phyloP scores from a whole-genome alignment of 2,888 invertebrate species.

The Acleris laterana region DNA sequence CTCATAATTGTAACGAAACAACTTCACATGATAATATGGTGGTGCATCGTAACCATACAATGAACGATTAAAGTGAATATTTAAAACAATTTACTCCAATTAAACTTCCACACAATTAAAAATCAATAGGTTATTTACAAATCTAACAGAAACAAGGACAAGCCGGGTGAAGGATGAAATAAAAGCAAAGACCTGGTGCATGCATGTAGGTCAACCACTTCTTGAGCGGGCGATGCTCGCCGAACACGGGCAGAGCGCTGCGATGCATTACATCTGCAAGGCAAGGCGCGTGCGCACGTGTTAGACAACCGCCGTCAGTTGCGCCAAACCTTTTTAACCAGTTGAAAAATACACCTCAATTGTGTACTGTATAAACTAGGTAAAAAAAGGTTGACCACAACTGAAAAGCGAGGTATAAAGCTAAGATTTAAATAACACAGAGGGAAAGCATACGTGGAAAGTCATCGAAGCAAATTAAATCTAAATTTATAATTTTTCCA shows the following conservation, averaged over 20 bases:
- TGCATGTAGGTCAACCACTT: constrained; percentile 84
- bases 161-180: constrained; percentile 55
- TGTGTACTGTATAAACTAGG: background rate
- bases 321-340: constrained; percentile 21
- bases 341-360: background rate
- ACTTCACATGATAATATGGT: too few relatives aligned
- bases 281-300: constrained; percentile 58
- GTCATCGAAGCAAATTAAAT: constrained; percentile 17
- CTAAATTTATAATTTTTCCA: background rate
- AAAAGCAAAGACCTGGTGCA: constrained; percentile 81
- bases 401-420: constrained; percentile 27
- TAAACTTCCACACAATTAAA: too few relatives aligned
- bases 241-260: constrained; percentile 72
- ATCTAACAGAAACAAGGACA: constrained; percentile 2
- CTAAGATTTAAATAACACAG: constrained; percentile 30
- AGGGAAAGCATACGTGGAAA: constrained; percentile 7
- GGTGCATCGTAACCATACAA: too few relatives aligned
- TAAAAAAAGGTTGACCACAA: constrained; percentile 11
- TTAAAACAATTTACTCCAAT: too few relatives aligned
- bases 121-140: background rate
- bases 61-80: too few relatives aligned
- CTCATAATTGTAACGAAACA: too few relatives aligned
- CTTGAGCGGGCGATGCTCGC: constrained; percentile 75
- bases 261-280: constrained; percentile 77
- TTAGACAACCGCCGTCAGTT: constrained; percentile 43